Evolutionary conservation across 2,888 invertebrate species (phyloP).

Genomic region (Chaitophorus viminalis): DNA sequence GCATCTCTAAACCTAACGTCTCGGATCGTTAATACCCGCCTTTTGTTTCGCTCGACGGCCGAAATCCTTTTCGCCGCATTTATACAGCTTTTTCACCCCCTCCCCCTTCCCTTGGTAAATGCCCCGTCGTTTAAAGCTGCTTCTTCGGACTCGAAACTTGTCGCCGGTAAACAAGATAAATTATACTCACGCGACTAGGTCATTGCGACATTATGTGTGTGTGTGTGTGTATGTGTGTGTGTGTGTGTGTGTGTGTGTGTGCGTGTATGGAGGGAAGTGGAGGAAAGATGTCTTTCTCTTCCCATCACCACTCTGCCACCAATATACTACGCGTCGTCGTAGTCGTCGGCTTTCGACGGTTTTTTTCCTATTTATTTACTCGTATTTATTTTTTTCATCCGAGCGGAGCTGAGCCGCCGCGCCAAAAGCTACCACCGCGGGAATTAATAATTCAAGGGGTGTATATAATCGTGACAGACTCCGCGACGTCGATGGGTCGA

Average conservation of each 20-base stretch:
- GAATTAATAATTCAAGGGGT: constrained; percentile 50
- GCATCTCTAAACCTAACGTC: constrained; percentile 55
- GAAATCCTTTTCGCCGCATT: constrained; percentile 47
- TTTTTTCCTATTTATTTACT: neutral
- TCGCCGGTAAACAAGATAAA: constrained; percentile 62
- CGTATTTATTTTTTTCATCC: neutral
- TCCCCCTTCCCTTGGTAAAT: constrained; percentile 1
- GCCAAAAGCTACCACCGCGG: constrained; percentile 24
- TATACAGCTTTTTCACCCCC: constrained; percentile 30
- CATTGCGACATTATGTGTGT: neutral
- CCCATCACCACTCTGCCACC: neutral
- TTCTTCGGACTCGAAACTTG: constrained; percentile 57
- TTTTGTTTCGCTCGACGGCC: constrained; percentile 59
- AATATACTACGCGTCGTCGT: neutral
- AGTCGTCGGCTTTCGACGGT: constrained; percentile 27
- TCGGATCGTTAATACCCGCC: constrained; percentile 58
- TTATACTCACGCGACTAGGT: constrained; percentile 41
- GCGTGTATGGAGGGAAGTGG: neutral
- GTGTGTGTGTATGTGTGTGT: neutral
- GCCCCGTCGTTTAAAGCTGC: constrained; percentile 54
- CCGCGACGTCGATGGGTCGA: neutral
- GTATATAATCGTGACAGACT: constrained; percentile 47
- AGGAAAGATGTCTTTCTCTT: neutral
- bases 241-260: neutral
- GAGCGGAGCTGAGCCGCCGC: neutral